Conservation (phyloP, 2,797 vertebrate genomes). For the Buceros bicornis region DNA sequence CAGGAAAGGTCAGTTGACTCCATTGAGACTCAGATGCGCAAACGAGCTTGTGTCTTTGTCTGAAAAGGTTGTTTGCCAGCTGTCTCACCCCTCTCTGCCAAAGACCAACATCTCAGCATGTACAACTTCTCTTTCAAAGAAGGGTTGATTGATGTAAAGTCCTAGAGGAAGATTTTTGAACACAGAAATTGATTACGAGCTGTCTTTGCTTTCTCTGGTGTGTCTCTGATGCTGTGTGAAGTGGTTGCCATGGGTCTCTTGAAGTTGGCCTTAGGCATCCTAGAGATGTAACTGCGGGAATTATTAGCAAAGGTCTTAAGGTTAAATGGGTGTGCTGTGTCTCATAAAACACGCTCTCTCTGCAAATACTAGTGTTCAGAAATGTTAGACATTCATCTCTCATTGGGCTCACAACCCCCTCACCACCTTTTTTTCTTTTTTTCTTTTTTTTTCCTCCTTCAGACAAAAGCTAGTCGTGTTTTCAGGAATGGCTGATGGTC, state of each 20-base stretch:
- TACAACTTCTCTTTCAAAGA: neutral
- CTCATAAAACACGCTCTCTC: neutral
- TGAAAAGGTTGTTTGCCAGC: neutral
- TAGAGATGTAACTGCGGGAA: neutral
- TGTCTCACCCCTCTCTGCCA: neutral
- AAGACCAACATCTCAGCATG: neutral
- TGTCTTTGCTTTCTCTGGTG: neutral
- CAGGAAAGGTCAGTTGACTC: neutral
- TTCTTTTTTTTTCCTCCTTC: neutral
- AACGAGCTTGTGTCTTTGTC: neutral
- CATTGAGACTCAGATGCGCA: neutral
- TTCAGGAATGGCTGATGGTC: constrained; percentile 68
- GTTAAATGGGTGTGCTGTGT: neutral
- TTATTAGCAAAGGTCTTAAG: neutral
- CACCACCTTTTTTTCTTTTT: neutral
- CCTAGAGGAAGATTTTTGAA: neutral
- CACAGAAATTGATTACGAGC: fast-evolving
- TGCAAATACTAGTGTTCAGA: neutral
- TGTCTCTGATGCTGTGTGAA: neutral
- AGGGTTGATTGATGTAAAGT: neutral
- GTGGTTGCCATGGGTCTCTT: neutral
- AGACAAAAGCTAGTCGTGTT: constrained; percentile 80
- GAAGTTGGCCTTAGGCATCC: neutral
- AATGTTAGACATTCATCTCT: neutral
- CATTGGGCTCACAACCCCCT: too few relatives aligned